Conservation (phyloP, 2,888 invertebrate genomes). For the Agapostemon virescens region DNA sequence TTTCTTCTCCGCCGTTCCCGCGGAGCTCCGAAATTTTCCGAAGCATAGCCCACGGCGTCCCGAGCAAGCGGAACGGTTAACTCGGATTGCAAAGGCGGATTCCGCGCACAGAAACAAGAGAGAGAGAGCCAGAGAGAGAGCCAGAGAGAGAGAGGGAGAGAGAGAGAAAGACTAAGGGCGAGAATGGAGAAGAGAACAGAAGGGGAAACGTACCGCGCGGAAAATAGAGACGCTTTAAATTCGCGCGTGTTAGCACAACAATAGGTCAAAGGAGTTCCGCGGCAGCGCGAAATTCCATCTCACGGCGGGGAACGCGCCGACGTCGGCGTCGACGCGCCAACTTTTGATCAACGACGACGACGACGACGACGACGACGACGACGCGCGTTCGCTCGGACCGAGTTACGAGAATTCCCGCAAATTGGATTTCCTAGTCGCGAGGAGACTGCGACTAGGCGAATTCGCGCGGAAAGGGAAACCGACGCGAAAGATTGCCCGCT, state of each 20-base stretch:
- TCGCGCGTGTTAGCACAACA: constrained; percentile 49
- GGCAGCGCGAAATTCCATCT: constrained; percentile 30
- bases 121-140: too few relatives aligned
- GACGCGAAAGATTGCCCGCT: constrained; percentile 13
- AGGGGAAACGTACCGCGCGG: constrained; percentile 21
- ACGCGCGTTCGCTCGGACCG: constrained; percentile 10
- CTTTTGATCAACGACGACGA: constrained; percentile 30
- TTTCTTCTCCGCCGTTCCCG: neutral
- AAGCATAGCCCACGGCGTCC: constrained; percentile 23
- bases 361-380: neutral
- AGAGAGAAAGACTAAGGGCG: too few relatives aligned
- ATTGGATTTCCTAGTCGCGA: constrained; percentile 48
- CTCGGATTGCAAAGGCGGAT: constrained; percentile 22
- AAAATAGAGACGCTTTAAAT: constrained; percentile 48
- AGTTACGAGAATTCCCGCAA: constrained; percentile 37
- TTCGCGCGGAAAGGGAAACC: constrained; percentile 3
- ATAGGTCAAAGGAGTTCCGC: constrained; percentile 47
- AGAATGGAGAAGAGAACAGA: neutral
- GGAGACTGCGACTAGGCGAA: constrained; percentile 20
- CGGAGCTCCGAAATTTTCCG: constrained; percentile 7
- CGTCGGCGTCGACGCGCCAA: constrained; percentile 14
- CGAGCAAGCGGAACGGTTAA: constrained; percentile 42
- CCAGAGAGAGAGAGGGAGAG: too few relatives aligned
- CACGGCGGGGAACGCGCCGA: neutral
- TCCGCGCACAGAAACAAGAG: neutral